Percentiles rank a stretch among this genome's conserved stretches.
These are phyloP conservation scores for Neodiprion fabricii DNA, from an alignment of 1,140 invertebrate species.

Conservation along the genomic window DNA sequence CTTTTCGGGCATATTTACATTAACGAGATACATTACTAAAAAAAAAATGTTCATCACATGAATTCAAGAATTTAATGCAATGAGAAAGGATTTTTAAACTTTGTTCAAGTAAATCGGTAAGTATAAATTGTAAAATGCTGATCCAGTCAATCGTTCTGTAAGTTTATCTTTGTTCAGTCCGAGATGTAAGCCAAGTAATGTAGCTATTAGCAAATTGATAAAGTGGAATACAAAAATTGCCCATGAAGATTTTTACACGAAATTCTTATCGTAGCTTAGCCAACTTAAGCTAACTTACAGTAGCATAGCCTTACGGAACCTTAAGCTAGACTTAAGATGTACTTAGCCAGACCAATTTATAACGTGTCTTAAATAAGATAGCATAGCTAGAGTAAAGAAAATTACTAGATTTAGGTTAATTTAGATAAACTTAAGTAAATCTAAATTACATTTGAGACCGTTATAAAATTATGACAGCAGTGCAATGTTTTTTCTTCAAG, in stretches of 20 bases:
- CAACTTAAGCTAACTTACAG: conserved; percentile 49
- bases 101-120: too few relatives aligned
- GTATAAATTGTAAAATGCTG: too few relatives aligned
- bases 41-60: too few relatives aligned
- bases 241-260: conserved; percentile 20
- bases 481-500: neutral
- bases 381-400: conserved; percentile 32
- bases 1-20: too few relatives aligned
- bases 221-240: neutral
- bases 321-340: conserved; percentile 51
- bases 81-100: too few relatives aligned
- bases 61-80: too few relatives aligned
- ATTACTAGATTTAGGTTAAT: conserved; percentile 22
- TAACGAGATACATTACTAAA: too few relatives aligned
- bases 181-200: neutral
- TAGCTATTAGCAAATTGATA: neutral
- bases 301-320: conserved; percentile 43
- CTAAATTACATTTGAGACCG: neutral
- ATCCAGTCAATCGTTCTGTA: too few relatives aligned
- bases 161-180: too few relatives aligned
- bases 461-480: neutral
- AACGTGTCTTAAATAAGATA: conserved; percentile 29
- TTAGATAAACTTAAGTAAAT: conserved; percentile 15
- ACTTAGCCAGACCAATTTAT: conserved; percentile 34
- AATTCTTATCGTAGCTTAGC: conserved; percentile 34